Conservation (phyloP, 53 echinoderm and acorn worm species). For the Patiria pectinifera region DNA sequence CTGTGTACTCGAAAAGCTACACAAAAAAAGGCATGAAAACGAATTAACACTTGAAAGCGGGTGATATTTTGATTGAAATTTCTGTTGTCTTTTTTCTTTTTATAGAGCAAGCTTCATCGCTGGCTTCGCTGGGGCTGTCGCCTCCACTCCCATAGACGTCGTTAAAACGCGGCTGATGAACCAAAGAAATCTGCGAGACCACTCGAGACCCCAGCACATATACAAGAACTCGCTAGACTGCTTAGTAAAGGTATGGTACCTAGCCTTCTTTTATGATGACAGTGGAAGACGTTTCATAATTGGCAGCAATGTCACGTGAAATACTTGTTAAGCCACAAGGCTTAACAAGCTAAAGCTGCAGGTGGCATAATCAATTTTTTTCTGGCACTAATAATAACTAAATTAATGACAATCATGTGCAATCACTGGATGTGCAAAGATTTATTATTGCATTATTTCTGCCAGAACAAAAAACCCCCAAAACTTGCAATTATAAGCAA, state of each 20-base stretch:
- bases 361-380: too few species aligned
- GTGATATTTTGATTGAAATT: too few species aligned
- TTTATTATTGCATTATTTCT: too few species aligned
- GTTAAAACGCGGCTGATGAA: slow-evolving; percentile 96
- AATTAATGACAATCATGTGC: too few species aligned
- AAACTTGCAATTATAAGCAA: too few species aligned
- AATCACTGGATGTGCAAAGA: too few species aligned
- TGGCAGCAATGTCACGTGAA: background rate
- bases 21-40: too few species aligned
- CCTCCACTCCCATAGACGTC: slow-evolving; percentile 96
- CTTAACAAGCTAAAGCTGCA: too few species aligned
- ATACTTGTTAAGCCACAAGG: background rate
- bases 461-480: too few species aligned
- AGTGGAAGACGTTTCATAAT: background rate
- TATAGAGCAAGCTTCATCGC: slow-evolving; percentile 90
- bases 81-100: background rate
- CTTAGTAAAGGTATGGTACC: slow-evolving; percentile 81
- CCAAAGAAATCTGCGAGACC: slow-evolving; percentile 84
- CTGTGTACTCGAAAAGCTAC: too few species aligned
- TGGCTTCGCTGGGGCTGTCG: slow-evolving; percentile 89
- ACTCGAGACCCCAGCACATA: slow-evolving; percentile 69
- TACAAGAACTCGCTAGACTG: slow-evolving; percentile 95
- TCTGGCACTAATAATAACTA: too few species aligned
- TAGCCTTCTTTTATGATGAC: background rate
- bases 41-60: too few species aligned